These are phyloP conservation scores for Capromys pilorides DNA, from an alignment of 2,797 vertebrate genomes.

Conservation along the genomic window DNA sequence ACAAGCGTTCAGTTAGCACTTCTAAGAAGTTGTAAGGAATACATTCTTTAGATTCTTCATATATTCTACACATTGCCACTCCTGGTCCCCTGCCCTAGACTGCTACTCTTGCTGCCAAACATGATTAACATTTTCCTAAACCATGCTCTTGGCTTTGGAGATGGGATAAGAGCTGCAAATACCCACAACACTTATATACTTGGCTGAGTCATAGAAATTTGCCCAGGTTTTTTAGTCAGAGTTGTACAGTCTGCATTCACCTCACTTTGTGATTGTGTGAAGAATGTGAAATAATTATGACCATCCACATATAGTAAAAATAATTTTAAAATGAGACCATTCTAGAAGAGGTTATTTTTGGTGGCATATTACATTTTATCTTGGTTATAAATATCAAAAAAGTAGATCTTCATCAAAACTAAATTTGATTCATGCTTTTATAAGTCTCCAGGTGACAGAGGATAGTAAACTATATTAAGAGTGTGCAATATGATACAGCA, in stretches of 20 bases:
- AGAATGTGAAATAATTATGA: constrained; percentile 53
- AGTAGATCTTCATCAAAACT: constrained; percentile 43
- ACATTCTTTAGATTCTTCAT: constrained; percentile 57
- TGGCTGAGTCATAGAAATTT: constrained; percentile 55
- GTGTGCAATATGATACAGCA: constrained; percentile 38
- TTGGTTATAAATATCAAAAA: constrained; percentile 57
- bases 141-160: constrained; percentile 58
- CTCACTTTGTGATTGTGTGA: constrained; percentile 42
- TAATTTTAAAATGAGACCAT: background rate
- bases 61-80: constrained; percentile 12
- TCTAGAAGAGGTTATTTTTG: constrained; percentile 9
- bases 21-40: constrained; percentile 59
- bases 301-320: constrained; percentile 58
- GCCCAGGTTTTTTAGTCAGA: constrained; percentile 35
- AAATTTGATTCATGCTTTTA: constrained; percentile 68
- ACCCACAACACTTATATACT: background rate
- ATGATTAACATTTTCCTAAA: constrained; percentile 52
- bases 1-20: constrained; percentile 25
- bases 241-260: constrained; percentile 39
- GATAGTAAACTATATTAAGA: constrained; percentile 68
- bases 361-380: constrained; percentile 42
- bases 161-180: constrained; percentile 4
- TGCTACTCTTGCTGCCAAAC: constrained; percentile 50
- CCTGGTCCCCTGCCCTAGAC: background rate
- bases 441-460: constrained; percentile 28